Evolutionary conservation across 2,888 invertebrate genomes (phyloP).

Genomic region (Drosophila bunnanda): DNA sequence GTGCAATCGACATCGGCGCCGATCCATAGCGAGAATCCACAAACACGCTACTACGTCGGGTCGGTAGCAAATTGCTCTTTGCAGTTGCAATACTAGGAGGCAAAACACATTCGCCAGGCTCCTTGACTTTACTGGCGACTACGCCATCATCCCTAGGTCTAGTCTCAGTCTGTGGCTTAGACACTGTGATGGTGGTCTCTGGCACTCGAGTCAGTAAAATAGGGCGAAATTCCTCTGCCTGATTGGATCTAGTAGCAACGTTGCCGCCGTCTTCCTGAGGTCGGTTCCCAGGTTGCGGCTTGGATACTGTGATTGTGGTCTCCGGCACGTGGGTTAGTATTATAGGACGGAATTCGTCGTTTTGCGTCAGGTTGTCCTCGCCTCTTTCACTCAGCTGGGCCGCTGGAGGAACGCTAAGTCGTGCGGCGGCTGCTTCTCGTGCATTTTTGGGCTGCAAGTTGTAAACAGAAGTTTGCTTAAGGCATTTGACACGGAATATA

Average conservation of each 20-base stretch:
- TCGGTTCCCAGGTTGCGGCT: constrained; percentile 4
- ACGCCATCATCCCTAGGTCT: constrained; percentile 4
- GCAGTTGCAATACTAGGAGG: background rate
- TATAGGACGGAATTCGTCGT: constrained; percentile 60
- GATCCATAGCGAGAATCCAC: constrained; percentile 62
- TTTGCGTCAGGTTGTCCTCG: constrained; percentile 9
- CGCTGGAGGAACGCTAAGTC: constrained; percentile 15
- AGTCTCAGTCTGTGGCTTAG: constrained; percentile 7
- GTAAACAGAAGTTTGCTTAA: background rate
- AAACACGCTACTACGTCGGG: constrained; percentile 65
- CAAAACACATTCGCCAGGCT: constrained; percentile 27
- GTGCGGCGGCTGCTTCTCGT: constrained; percentile 43
- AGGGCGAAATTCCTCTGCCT: constrained; percentile 56
- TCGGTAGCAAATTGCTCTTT: constrained; percentile 28
- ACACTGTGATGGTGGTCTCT: constrained; percentile 45
- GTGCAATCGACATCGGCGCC: constrained; percentile 69
- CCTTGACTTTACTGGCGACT: constrained; percentile 38
- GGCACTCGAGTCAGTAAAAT: constrained; percentile 50
- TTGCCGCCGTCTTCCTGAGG: constrained; percentile 14
- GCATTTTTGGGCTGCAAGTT: constrained; percentile 61
- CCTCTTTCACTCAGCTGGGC: background rate
- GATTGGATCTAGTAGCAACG: background rate
- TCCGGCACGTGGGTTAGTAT: constrained; percentile 52
- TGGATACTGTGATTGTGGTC: constrained; percentile 38
- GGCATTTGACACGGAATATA: background rate